These are phyloP conservation scores for Champsocephalus esox DNA, from an alignment of 2,797 vertebrate genomes.

Conservation along the genomic window DNA sequence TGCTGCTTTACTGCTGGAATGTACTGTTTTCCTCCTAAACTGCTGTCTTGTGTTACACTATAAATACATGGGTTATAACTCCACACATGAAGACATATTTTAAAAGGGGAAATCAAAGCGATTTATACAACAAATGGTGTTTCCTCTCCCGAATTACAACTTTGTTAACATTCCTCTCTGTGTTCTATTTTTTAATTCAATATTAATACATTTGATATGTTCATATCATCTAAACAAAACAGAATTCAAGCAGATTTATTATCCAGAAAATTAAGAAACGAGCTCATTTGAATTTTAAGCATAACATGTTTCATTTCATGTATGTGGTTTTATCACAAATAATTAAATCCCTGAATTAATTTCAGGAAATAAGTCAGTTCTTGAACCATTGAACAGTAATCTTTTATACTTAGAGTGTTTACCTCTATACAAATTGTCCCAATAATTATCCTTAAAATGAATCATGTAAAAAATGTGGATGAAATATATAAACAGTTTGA, in stretches of 20 bases:
- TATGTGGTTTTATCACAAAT: slow-evolving; percentile 32
- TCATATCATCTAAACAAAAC: slow-evolving; percentile 39
- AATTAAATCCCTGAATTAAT: slow-evolving; percentile 55
- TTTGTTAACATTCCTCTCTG: not conserved
- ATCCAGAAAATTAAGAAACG: slow-evolving; percentile 43
- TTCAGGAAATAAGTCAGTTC: slow-evolving; percentile 15
- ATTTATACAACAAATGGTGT: not conserved
- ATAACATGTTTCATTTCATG: slow-evolving; percentile 54
- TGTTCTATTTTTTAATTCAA: slow-evolving; percentile 25
- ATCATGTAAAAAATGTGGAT: not conserved
- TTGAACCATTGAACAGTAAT: slow-evolving; percentile 21
- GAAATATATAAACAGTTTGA: slow-evolving; percentile 16
- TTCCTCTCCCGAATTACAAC: not conserved
- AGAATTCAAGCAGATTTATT: slow-evolving; percentile 34
- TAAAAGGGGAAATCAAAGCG: not conserved
- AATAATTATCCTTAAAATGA: slow-evolving; percentile 32
- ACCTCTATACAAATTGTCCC: slow-evolving; percentile 17
- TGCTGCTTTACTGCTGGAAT: slow-evolving; percentile 19
- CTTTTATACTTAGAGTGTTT: slow-evolving; percentile 8
- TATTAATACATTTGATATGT: slow-evolving; percentile 2
- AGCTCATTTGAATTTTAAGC: slow-evolving; percentile 57
- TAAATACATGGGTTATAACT: not conserved
- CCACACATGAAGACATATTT: slow-evolving; percentile 9
- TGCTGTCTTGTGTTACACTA: not conserved
- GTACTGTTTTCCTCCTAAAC: not conserved